phyloP scores from a whole-genome alignment of 1,140 invertebrate genomes.

The Bombus impatiens region DNA sequence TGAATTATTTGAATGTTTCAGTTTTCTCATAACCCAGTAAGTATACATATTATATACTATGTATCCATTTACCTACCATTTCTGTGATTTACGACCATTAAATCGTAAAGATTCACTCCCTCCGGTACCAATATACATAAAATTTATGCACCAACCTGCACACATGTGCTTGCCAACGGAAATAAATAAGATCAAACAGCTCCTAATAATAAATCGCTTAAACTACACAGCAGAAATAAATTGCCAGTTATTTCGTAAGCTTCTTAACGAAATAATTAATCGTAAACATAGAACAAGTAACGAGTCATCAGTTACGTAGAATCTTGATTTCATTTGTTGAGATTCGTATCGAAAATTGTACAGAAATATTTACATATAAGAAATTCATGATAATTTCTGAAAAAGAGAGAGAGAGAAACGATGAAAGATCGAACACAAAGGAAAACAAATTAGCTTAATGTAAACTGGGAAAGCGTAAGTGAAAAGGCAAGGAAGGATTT shows the following conservation, averaged over 20 bases:
- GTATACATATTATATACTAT: background rate
- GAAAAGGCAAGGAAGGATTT: too few species aligned
- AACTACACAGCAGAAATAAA: background rate
- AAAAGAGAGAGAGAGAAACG: background rate
- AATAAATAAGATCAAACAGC: background rate
- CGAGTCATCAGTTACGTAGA: too few species aligned
- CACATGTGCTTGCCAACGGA: too few species aligned
- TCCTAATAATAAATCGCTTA: background rate
- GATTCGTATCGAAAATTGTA: background rate
- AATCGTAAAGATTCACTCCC: background rate
- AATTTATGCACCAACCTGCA: background rate
- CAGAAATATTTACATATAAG: background rate
- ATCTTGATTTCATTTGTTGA: background rate
- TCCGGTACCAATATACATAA: background rate
- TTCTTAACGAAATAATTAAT: background rate
- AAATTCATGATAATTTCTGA: background rate
- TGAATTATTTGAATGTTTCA: background rate
- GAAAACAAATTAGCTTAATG: background rate
- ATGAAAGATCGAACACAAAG: background rate
- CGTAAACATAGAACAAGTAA: background rate
- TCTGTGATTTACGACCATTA: background rate
- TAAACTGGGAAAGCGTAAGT: background rate
- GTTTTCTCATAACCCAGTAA: too few species aligned
- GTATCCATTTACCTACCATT: background rate
- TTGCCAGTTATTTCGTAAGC: background rate